Evolutionary conservation across 2,888 invertebrate genomes (phyloP), one percentile per base, ranked within the genome.

Genomic region (Lepetodrilus schrolli): DNA sequence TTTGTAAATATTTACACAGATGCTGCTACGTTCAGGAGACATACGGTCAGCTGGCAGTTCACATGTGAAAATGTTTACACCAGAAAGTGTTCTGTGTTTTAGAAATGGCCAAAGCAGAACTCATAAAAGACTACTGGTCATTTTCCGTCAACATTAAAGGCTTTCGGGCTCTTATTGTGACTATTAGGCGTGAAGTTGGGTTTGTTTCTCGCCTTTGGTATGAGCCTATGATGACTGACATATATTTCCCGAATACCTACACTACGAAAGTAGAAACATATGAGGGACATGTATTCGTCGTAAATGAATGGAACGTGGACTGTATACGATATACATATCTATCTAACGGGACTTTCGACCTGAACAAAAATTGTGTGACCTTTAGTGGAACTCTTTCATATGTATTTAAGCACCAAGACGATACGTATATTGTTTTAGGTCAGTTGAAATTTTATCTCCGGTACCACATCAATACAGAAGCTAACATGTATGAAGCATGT

Each of bases 1-100:
- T 13, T 30, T 30, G 58, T 34, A 58, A 58, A 58, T 58, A 58
- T 58, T 58, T 10, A 17, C 17, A 34, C 58, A 58, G 58, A 58
- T 58, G 58, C 30, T 26, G 58, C 10, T 3, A 23, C 3, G 21
- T 34, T 30, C 30, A 30, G 58, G 13, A n/a, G 17, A 23, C 10
- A 10, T 30, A 30, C 17, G 13, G 58, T 58, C 58, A 26, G 34
- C 30, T 58, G 30, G 30, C 43, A 8, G 58, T 17, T 21, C 26
- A 30, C 58, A 58, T 58, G 58, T 58, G 58, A 58, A 23, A 17
- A 17, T 58, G 58, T 58, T 58, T 58, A 58, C 58, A 8, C n/a
- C 58, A 7, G 26, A 58, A 58, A 58, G 26, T 58, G 58, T 30
- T 58, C 17, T 34, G 17, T 30, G 34, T 58, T n/a, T n/a, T n/a